phyloP scores from a whole-genome alignment of 2,888 invertebrate species.

The Troglohyphantes excavatus region DNA sequence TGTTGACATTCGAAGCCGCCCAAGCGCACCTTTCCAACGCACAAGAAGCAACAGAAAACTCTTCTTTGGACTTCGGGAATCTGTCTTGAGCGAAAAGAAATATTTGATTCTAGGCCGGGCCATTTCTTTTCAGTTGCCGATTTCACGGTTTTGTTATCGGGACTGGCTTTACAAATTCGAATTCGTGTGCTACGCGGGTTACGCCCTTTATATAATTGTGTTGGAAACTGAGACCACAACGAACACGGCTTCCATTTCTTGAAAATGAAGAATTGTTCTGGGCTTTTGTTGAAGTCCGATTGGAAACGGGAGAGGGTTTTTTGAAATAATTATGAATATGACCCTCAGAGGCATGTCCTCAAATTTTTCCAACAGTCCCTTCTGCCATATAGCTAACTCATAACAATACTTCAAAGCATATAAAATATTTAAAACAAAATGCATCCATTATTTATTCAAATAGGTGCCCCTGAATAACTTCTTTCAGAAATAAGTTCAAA shows the following conservation, averaged over 20 bases:
- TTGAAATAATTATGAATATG: background rate
- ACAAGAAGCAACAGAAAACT: conserved; percentile 35
- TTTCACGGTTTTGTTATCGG: conserved; percentile 1
- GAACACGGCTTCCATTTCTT: background rate
- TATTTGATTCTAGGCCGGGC: conserved; percentile 36
- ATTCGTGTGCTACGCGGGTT: background rate
- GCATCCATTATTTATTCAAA: no score
- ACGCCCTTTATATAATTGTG: conserved; percentile 16
- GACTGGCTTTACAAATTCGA: conserved; percentile 16
- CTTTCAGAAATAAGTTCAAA: no score
- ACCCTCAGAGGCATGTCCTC: background rate
- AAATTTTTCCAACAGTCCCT: no score
- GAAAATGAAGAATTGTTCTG: background rate
- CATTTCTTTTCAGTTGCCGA: background rate
- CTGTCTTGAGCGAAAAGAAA: background rate
- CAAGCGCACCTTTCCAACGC: conserved; percentile 39
- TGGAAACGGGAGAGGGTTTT: background rate
- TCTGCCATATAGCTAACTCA: no score
- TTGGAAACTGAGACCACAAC: background rate
- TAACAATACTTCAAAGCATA: no score
- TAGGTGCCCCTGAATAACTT: no score
- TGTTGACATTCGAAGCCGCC: conserved; percentile 65
- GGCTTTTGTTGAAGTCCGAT: background rate
- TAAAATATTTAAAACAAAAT: no score
- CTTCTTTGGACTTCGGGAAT: background rate